Base-by-base conservation (phyloP, 2,113 vertebrate genomes). In the Raja brachyura region DNA sequence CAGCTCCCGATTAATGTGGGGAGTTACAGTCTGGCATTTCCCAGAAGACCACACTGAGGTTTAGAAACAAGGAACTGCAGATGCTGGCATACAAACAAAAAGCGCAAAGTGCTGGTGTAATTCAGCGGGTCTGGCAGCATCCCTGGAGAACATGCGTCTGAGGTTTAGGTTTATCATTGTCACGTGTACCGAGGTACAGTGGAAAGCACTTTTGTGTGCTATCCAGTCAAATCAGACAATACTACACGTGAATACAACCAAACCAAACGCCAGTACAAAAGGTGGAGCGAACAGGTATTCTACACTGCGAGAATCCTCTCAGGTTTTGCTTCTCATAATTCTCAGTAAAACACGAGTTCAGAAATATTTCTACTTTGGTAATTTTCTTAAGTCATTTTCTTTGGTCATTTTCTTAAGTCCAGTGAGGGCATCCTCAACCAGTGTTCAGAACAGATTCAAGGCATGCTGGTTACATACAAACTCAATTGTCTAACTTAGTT, bases 331-430 rank as follows among this genome's bases (percentile, higher is more conserved):
- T 1, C 4, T 74, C 39, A 48, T 33, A 90, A 25, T 9, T 90
- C 86, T 90, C 86, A 90, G 66, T 90, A 90, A 90, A 90, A 90
- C 33, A 20, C 22, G 16, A 16, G 18, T 39, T 61, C 63, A 20
- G 63, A 6, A 66, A 33, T 63, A 70, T 39, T 90, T 90, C 86
- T 63, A 33, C 4, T 90, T 90, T 66, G n/a, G 9, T 68, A 61
- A 13, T 61, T 1, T 0, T 20, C 0, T 16, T 18, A 70, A 25
- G 68, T 22, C 18, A 31, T 90, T 33, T n/a, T n/a, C 4, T 90
- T 90, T 66, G n/a, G 9, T 68, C n/a, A 13, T 61, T 1, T 0
- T 20, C 0, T 68, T 90, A 68, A 68, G 31, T 31, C 66, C n/a
- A 20, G n/a, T 63, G 54, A 88, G 83, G 20, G 86, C 31, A 68